These are phyloP conservation scores for Poeciliopsis occidentalis DNA, from an alignment of 2,113 vertebrate genomes.

Conservation along the genomic window DNA sequence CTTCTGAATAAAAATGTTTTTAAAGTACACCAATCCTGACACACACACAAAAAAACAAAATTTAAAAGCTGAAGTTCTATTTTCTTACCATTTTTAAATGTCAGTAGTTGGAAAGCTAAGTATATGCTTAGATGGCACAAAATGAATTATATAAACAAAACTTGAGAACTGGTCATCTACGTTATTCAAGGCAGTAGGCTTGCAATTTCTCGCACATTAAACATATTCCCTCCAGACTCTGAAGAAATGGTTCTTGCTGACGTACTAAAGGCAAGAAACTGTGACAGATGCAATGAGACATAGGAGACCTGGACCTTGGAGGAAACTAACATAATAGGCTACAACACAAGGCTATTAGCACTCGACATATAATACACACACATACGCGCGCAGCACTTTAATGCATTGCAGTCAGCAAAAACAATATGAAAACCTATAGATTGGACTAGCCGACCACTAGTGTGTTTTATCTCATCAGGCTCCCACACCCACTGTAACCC, in stretches of 20 bases:
- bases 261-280: constrained; percentile 51
- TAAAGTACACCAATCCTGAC: background rate
- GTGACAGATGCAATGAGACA: constrained; percentile 65
- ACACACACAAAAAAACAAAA: background rate
- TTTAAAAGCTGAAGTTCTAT: too few species aligned
- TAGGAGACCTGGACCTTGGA: constrained; percentile 36
- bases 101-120: background rate
- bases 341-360: constrained; percentile 40
- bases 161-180: constrained; percentile 6
- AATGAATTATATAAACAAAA: constrained; percentile 2
- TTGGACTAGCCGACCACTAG: constrained; percentile 2
- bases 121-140: background rate
- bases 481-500: constrained; percentile 24
- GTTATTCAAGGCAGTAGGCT: constrained; percentile 10
- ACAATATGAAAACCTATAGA: constrained; percentile 15
- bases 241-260: constrained; percentile 25
- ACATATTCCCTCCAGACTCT: constrained; percentile 16
- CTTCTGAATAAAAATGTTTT: too few species aligned
- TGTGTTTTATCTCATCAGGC: constrained; percentile 20
- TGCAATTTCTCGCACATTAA: constrained; percentile 29
- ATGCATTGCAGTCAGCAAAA: background rate
- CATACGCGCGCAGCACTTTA: background rate
- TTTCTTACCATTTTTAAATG: background rate
- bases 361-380: constrained; percentile 1
- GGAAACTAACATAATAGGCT: constrained; percentile 13